These are phyloP conservation scores for Botia almorhae DNA, from an alignment of 2,797 vertebrate species.

Conservation along the genomic window DNA sequence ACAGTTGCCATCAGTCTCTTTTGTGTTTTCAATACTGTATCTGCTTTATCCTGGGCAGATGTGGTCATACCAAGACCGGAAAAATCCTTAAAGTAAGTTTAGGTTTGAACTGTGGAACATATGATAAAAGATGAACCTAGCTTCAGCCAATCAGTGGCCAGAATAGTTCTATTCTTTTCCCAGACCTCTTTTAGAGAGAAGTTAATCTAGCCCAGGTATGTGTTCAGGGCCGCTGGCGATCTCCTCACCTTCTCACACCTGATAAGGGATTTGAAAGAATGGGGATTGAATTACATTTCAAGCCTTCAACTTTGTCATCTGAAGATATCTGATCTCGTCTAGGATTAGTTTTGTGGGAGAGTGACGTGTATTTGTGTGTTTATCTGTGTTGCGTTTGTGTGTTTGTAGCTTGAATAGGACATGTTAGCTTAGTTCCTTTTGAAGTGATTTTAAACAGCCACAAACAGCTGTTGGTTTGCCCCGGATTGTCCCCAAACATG, in stretches of 20 bases:
- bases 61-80: constrained; percentile 6
- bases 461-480: constrained; percentile 67
- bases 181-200: neutral
- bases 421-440: constrained; percentile 65
- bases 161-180: neutral
- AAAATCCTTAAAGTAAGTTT: neutral
- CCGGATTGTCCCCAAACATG: constrained; percentile 63
- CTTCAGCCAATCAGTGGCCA: neutral
- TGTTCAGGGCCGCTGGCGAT: constrained; percentile 29
- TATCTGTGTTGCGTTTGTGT: constrained; percentile 17
- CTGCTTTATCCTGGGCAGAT: neutral
- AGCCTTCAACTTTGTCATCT: constrained; percentile 64
- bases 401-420: constrained; percentile 51
- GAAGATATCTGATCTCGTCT: constrained; percentile 61
- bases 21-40: constrained; percentile 7
- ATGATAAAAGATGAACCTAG: neutral
- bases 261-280: constrained; percentile 54
- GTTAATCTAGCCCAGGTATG: constrained; percentile 39
- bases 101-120: neutral
- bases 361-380: constrained; percentile 42
- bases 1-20: constrained; percentile 19
- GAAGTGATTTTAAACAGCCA: constrained; percentile 61
- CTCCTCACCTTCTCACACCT: constrained; percentile 56
- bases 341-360: constrained; percentile 11
- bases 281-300: constrained; percentile 50